A percentile compares a stretch with the other conserved stretches of the same genome.
Conservation (phyloP, 30 jellyfish, hydroid and myxozoan genomes). For the Hydractinia symbiolongicarpus region DNA sequence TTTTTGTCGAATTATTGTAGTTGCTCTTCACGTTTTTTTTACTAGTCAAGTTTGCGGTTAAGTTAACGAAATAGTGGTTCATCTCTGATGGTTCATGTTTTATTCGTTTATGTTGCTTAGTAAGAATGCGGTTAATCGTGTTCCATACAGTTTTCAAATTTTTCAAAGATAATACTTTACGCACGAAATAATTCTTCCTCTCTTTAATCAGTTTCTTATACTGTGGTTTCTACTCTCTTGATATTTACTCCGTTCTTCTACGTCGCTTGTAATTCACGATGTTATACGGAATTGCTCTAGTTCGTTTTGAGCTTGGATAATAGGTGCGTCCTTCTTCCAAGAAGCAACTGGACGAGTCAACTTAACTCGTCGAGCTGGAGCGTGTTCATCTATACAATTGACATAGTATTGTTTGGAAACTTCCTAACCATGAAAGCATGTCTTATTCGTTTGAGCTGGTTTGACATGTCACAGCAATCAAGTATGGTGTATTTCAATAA, state of each 20-base stretch:
- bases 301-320: no score
- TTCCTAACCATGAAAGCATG: neutral
- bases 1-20: neutral
- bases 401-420: neutral
- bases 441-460: neutral
- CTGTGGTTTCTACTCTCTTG: no score
- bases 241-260: no score
- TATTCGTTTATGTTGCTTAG: neutral
- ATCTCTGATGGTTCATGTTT: neutral
- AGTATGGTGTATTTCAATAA: slow-evolving; percentile 50
- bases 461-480: neutral
- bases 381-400: no score
- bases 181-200: neutral
- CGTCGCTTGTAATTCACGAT: no score
- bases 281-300: no score
- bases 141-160: neutral
- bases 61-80: neutral
- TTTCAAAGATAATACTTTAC: neutral
- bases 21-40: neutral
- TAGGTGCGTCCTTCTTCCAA: no score
- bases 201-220: no score
- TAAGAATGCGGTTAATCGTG: slow-evolving; percentile 1
- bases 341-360: no score
- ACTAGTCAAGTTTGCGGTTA: neutral
- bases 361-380: no score